phyloP scores from a whole-genome alignment of 2,888 invertebrate species.

The Agrochola macilenta region DNA sequence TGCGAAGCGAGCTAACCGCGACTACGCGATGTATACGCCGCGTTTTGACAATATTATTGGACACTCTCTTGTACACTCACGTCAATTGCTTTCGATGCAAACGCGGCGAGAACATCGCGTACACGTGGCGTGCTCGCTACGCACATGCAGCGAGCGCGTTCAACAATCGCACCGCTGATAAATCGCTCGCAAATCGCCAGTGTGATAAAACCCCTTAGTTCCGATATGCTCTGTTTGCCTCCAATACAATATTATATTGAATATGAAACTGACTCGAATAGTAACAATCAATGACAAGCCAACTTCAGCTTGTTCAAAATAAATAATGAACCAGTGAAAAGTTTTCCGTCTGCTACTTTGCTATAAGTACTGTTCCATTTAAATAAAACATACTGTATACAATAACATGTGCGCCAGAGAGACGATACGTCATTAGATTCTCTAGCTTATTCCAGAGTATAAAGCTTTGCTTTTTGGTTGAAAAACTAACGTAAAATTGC shows the following conservation, averaged over 20 bases:
- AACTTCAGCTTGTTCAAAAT: background rate
- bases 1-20: too few relatives aligned
- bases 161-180: too few relatives aligned
- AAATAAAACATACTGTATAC: background rate
- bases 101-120: too few relatives aligned
- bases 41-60: too few relatives aligned
- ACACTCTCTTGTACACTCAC: too few relatives aligned
- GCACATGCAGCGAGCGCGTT: too few relatives aligned
- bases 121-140: too few relatives aligned
- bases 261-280: background rate
- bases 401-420: background rate
- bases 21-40: too few relatives aligned
- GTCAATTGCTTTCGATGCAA: too few relatives aligned
- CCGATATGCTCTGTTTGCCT: background rate
- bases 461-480: constrained; percentile 25
- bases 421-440: constrained; percentile 34
- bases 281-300: background rate
- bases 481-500: constrained; percentile 1
- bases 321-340: background rate
- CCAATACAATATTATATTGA: background rate
- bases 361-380: background rate
- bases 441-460: constrained; percentile 14
- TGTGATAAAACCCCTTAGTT: background rate
- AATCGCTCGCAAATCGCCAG: too few relatives aligned
- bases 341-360: background rate